Evolutionary conservation across 2,797 vertebrate genomes (phyloP), one percentile per base, ranked within the genome.

Genomic region (Pelobates cultripes): DNA sequence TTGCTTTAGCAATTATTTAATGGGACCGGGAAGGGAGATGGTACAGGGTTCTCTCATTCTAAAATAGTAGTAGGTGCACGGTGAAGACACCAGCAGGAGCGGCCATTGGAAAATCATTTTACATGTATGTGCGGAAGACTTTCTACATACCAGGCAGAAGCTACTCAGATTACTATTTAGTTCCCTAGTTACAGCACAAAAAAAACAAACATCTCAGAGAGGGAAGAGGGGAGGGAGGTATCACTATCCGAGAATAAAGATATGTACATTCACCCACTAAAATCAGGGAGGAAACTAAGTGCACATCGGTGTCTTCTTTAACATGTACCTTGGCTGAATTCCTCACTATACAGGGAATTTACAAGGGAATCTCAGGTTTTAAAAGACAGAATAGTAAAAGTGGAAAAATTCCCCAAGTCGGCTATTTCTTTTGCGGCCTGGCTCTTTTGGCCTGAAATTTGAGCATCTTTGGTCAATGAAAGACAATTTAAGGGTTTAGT

Each of bases 1-100:
- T 28, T 70, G 43, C 66, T 51, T 40, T 51, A 63, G 17, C 53
- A 61, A 45, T 81, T 81, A 81, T 80, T 64, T 70, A 47, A 81
- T 75, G 53, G 74, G 73, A 57, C 61, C 57, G 43, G 10, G 79
- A 75, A 64, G 60, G 13, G 64, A 69, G 43, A 61, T 6, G 0
- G 53, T 57, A 12, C 9, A 12, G 9, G 13, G 14, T 3, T 57
- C 64, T 43, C 51, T 28, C 13, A 80, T 74, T 45, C 42, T 47
- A 45, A 69, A 75, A 57, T 75, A 64, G 64, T 51, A 28, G 42
- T 70, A 40, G 73, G 57, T 70, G 66, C 79, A 61, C 44, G 43
- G 66, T 42, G 57, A 66, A 10, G 47, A 6, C 5, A 10, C 55
- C 55, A 57, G 55, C 14, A 14, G 13, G 55, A 14, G 55, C 14